Percentiles rank a stretch among this genome's conserved stretches.
Evolutionary conservation across 2,888 invertebrate species (phyloP).

Genomic region (Schizotus pectinicornis): DNA sequence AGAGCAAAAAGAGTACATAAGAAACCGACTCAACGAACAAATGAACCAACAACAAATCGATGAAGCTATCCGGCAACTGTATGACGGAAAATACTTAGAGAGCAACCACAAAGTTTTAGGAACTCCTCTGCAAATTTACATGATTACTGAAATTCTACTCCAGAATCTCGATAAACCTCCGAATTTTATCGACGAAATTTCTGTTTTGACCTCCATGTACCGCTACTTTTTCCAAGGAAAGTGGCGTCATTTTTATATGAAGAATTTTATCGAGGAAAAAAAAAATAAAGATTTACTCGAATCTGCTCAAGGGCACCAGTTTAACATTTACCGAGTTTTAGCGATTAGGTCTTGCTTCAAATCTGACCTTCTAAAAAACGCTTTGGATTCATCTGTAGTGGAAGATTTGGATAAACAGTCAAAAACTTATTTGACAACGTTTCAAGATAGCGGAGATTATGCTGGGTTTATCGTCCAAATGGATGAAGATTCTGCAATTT

Average conservation of each 20-base stretch:
- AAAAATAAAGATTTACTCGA: too few relatives aligned
- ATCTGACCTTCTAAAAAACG: not conserved
- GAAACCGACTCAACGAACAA: not conserved
- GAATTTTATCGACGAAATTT: not conserved
- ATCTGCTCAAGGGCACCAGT: not conserved
- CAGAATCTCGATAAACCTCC: not conserved
- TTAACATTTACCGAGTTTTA: not conserved
- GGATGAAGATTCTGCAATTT: not conserved
- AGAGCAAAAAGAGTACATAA: not conserved
- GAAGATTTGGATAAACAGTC: not conserved
- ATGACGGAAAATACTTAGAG: not conserved
- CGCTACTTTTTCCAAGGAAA: not conserved
- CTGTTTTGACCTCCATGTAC: not conserved
- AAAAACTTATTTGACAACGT: not conserved
- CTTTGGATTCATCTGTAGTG: too few relatives aligned
- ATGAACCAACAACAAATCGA: not conserved
- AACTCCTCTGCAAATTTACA: not conserved
- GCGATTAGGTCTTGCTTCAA: not conserved
- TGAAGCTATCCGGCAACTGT: not conserved
- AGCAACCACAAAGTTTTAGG: not conserved
- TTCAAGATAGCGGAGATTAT: not conserved
- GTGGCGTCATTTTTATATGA: not conserved
- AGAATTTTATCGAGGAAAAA: not conserved
- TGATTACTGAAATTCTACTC: not conserved
- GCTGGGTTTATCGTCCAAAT: not conserved